These are phyloP conservation scores for Lerema accius DNA, from an alignment of 1,140 invertebrate species.

Conservation along the genomic window DNA sequence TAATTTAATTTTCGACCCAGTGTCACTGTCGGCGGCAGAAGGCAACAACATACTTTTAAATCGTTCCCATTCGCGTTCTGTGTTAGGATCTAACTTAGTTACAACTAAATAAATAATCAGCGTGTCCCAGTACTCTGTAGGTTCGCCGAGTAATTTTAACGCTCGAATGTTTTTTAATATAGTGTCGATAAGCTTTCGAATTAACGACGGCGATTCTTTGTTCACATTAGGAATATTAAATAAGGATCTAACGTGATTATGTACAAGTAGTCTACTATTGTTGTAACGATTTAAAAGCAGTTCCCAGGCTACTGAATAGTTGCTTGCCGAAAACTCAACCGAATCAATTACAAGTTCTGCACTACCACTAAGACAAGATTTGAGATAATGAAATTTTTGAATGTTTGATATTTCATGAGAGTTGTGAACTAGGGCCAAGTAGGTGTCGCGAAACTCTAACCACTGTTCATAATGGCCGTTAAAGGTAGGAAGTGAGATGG, in stretches of 20 bases:
- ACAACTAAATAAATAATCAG: conserved; percentile 19
- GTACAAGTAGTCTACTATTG: conserved; percentile 7
- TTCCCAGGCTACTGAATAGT: conserved; percentile 8
- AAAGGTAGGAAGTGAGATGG: background rate
- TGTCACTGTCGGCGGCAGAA: background rate
- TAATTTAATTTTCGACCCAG: conserved; percentile 1
- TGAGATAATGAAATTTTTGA: conserved; percentile 12
- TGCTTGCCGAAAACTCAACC: conserved; percentile 1
- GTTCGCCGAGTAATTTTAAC: conserved; percentile 16
- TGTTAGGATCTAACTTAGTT: conserved; percentile 12
- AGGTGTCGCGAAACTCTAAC: conserved; percentile 9
- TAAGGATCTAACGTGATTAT: conserved; percentile 1
- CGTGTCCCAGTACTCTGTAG: conserved; percentile 13
- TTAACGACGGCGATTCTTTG: background rate
- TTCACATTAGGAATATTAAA: background rate
- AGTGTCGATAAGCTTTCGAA: conserved; percentile 1
- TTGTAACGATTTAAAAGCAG: background rate
- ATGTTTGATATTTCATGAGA: background rate
- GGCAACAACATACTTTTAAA: background rate
- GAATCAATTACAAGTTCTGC: background rate
- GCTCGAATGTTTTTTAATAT: conserved; percentile 6
- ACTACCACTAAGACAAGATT: background rate
- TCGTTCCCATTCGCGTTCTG: conserved; percentile 17
- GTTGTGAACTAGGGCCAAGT: conserved; percentile 2
- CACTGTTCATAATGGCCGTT: conserved; percentile 10